Evolutionary conservation across 2,888 invertebrate genomes (phyloP), one percentile per base, ranked within the genome.

Genomic region (Pardosa pseudoannulata): DNA sequence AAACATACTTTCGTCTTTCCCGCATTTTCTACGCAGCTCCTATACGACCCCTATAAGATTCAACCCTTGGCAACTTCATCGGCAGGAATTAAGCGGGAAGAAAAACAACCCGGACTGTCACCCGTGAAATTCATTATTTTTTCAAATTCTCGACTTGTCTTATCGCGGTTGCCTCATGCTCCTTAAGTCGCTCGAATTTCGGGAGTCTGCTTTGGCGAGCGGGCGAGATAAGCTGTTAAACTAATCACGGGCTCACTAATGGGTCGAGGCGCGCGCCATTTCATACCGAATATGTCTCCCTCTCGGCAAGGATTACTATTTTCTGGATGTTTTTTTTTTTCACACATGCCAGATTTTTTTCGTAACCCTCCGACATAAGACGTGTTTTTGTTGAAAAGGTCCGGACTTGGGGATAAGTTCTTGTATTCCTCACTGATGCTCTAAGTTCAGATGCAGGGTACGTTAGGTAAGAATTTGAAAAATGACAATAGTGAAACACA

Each of bases 51-150:
- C 56, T 23, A 2, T 23, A 5, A 19, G 23, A 19, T 56, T 9
- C 36, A 5, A 9, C 36, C 3, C 56, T 23, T 56, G 56, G 56
- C 56, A 56, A 56, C 56, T 56, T 56, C 56, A 56, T 56, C 56
- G 1, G 56, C 36, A 5, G 16, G 41, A 46, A 46, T 23, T 56
- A 56, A 23, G 56, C 56, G 23, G 23, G 3, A 56, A 56, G 56
- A 56, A 56, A 56, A 56, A 56, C 56, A 56, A 56, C 56, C 23
- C 56, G 56, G 23, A 56, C 23, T 56, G 23, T 56, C 56, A 56
- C 56, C 56, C 56, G 56, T 23, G 56, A 56, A 56, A 23, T 56
- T 56, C 56, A 56, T 56, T 56, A 56, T 56, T 56, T 56, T 56
- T 56, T 56, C 23, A 56, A 46, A 56, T 23, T 56, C 56, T 23